Percentiles rank a stretch among this genome's conserved stretches.
Conservation (phyloP, 2,113 vertebrate genomes). For the Theropithecus gelada region DNA sequence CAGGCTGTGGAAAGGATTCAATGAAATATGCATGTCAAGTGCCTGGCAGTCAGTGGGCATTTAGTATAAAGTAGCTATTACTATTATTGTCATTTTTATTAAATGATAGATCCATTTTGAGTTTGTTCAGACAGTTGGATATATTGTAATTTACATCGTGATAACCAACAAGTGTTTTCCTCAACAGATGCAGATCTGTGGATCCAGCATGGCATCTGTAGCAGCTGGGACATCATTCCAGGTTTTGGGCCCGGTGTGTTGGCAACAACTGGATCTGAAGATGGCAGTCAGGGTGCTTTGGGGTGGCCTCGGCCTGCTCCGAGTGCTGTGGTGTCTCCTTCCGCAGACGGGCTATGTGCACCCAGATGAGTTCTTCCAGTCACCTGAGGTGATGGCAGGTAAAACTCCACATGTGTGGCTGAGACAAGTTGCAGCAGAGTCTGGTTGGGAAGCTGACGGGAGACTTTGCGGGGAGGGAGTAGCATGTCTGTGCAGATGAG, state of each 20-base stretch:
- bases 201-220: background rate
- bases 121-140: background rate
- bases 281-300: slow-evolving; percentile 76
- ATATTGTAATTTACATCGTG: background rate
- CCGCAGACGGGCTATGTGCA: slow-evolving; percentile 86
- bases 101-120: background rate
- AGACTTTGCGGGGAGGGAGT: background rate
- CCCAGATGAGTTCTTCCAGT: slow-evolving; percentile 88
- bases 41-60: background rate
- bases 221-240: background rate
- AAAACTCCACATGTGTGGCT: background rate
- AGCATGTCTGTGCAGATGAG: no score
- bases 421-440: background rate
- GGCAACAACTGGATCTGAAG: background rate
- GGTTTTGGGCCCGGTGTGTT: background rate
- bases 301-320: slow-evolving; percentile 80
- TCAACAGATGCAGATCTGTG: slow-evolving; percentile 25
- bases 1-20: background rate
- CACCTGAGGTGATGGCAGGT: slow-evolving; percentile 88
- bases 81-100: background rate
- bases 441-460: background rate
- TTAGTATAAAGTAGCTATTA: background rate
- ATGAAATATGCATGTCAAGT: background rate
- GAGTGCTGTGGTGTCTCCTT: slow-evolving; percentile 84
- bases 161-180: background rate